Percentiles rank a stretch among this genome's conserved stretches.
Evolutionary conservation across 53 echinoderm and acorn worm genomes (phyloP).

Genomic region (Paracentrotus lividus): DNA sequence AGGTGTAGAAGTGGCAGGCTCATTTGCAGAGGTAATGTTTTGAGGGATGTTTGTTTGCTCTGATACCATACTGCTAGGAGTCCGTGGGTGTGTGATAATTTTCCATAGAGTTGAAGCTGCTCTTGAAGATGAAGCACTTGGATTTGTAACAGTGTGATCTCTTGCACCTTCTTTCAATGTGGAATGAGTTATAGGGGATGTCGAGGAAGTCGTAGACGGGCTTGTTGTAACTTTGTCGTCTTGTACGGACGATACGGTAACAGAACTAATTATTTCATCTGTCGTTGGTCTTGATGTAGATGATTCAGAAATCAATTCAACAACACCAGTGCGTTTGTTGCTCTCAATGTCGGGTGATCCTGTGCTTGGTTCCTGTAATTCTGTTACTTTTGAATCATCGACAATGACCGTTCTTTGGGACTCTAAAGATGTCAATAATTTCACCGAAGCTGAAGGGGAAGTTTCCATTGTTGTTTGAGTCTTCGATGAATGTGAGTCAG

Average conservation of each 20-base stretch:
- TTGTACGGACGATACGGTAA: not conserved
- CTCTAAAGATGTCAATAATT: constrained; percentile 23
- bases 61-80: not conserved
- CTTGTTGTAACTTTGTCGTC: not conserved
- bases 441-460: constrained; percentile 6
- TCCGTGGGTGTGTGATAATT: not conserved
- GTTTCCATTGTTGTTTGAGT: not conserved
- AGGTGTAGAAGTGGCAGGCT: not conserved
- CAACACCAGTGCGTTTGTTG: not conserved
- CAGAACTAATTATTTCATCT: not conserved
- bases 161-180: not conserved
- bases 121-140: not conserved
- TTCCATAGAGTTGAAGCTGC: not conserved
- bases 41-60: constrained; percentile 6
- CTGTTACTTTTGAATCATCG: constrained; percentile 42
- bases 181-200: not conserved
- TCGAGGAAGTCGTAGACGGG: not conserved
- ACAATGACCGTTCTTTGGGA: not conserved
- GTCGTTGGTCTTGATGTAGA: not conserved
- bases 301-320: not conserved
- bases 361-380: constrained; percentile 40
- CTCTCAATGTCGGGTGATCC: not conserved
- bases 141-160: not conserved
- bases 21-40: not conserved
- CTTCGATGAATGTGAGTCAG: not conserved